These are phyloP conservation scores for Drosophila rufa DNA, from an alignment of 1,140 invertebrate genomes.

Conservation along the genomic window DNA sequence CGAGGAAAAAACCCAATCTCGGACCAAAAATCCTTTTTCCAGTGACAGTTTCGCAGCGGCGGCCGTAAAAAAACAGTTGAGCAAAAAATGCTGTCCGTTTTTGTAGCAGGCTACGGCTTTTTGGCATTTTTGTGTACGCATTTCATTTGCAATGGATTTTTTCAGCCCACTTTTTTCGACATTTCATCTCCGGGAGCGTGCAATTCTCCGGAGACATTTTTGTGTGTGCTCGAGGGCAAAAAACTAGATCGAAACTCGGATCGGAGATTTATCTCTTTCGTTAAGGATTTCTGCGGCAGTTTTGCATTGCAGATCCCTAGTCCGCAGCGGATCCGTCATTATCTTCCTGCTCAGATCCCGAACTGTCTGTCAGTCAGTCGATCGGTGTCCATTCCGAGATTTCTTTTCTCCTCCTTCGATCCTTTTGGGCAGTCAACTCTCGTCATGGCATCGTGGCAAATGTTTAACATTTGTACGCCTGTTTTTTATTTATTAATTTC, in stretches of 20 bases:
- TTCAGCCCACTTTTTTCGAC: conserved; percentile 42
- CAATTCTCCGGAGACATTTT: conserved; percentile 82
- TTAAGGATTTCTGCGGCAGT: conserved; percentile 73
- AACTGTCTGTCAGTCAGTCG: conserved; percentile 26
- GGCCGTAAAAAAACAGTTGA: conserved; percentile 34
- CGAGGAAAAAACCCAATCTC: conserved; percentile 23
- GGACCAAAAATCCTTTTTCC: conserved; percentile 61
- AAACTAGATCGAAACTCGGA: conserved; percentile 71
- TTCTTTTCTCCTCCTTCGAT: conserved; percentile 36
- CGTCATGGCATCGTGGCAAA: conserved; percentile 80
- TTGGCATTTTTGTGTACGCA: conserved; percentile 70
- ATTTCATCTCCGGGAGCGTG: conserved; percentile 59
- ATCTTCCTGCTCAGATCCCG: conserved; percentile 47
- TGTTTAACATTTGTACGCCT: conserved; percentile 82
- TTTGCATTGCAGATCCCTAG: conserved; percentile 78
- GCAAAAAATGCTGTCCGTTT: conserved; percentile 45
- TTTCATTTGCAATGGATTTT: conserved; percentile 52
- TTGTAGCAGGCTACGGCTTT: conserved; percentile 31
- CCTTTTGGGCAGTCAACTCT: conserved; percentile 64
- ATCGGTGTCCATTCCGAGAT: conserved; percentile 33
- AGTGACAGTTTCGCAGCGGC: conserved; percentile 58
- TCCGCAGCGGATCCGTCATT: conserved; percentile 59
- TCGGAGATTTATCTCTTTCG: conserved; percentile 81
- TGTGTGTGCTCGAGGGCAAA: conserved; percentile 44
- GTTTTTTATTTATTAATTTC: conserved; percentile 63